Evolutionary conservation across 2,797 vertebrate species (phyloP).

Genomic region (Lindbergichthys nudifrons): DNA sequence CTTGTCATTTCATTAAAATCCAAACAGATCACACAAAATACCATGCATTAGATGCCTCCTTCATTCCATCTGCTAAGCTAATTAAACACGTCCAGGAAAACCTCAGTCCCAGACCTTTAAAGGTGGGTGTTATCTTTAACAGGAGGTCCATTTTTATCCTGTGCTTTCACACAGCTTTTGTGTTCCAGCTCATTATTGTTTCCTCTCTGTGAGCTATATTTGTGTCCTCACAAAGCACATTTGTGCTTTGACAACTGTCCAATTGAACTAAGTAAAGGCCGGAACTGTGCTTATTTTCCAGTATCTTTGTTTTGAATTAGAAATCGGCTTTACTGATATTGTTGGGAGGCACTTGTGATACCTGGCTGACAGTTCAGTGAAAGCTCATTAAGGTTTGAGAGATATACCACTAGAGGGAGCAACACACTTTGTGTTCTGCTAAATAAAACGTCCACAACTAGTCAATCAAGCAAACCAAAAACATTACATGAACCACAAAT

Average conservation of each 20-base stretch:
- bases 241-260: constrained; percentile 18
- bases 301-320: constrained; percentile 20
- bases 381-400: constrained; percentile 55
- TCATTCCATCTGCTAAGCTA: constrained; percentile 34
- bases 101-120: constrained; percentile 27
- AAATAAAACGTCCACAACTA: constrained; percentile 45
- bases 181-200: constrained; percentile 43
- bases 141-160: constrained; percentile 38
- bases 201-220: constrained; percentile 25
- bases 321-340: constrained; percentile 8
- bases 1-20: background rate
- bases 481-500: constrained; percentile 8
- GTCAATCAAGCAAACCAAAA: constrained; percentile 27
- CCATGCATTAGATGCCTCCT: constrained; percentile 18
- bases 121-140: constrained; percentile 55
- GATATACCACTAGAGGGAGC: constrained; percentile 66
- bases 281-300: background rate
- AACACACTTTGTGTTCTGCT: constrained; percentile 47
- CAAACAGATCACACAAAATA: constrained; percentile 7
- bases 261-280: background rate
- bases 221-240: constrained; percentile 7
- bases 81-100: constrained; percentile 33
- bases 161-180: constrained; percentile 26
- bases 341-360: constrained; percentile 10
- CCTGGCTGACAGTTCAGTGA: constrained; percentile 32